Conservation (phyloP, 1,140 invertebrate genomes). For the Caenorhabditis briggsae region DNA sequence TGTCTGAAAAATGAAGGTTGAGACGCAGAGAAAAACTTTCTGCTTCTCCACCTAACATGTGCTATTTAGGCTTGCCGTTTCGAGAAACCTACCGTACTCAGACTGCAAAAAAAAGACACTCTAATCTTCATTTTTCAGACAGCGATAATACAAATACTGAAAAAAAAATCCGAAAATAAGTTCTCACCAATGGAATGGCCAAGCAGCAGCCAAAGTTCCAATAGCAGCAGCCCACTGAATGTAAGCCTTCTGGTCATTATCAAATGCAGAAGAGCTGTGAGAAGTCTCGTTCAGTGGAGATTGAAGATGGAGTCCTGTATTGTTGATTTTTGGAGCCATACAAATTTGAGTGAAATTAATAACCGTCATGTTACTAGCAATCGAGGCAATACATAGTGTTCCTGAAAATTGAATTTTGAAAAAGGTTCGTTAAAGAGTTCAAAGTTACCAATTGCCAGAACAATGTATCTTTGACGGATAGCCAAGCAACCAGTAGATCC, state of each 20-base stretch:
- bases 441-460: constrained; percentile 23
- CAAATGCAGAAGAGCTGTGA: constrained; percentile 18
- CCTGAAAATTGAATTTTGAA: constrained; percentile 35
- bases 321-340: constrained; percentile 56
- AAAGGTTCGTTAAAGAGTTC: no score
- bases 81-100: no score
- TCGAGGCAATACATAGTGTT: constrained; percentile 65
- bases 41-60: not conserved
- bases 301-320: not conserved
- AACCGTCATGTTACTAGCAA: constrained; percentile 64
- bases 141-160: no score
- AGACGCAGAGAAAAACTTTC: no score
- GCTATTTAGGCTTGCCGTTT: no score
- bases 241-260: constrained; percentile 61
- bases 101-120: no score
- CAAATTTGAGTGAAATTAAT: constrained; percentile 69
- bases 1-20: no score
- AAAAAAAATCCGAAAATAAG: no score
- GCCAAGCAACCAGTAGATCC: not conserved
- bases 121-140: no score
- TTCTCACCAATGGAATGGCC: constrained; percentile 64
- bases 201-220: constrained; percentile 65
- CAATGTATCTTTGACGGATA: constrained; percentile 9
- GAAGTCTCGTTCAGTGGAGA: not conserved
- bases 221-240: constrained; percentile 66